Conservation (phyloP, 2,888 invertebrate genomes). For the Junonia oenone region DNA sequence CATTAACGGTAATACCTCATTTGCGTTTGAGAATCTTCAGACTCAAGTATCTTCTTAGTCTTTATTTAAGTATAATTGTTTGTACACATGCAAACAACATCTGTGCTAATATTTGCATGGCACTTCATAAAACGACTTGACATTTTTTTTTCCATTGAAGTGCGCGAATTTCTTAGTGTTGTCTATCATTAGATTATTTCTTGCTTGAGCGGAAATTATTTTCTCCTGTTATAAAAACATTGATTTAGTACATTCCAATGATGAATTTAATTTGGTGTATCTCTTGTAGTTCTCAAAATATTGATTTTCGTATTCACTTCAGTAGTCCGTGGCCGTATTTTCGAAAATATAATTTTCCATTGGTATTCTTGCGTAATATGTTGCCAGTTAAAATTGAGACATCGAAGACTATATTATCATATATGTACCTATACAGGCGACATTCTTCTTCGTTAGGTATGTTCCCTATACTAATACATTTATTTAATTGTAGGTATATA, state of each 20-base stretch:
- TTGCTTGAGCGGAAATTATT: conserved; percentile 1
- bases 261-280: too few relatives aligned
- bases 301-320: too few relatives aligned
- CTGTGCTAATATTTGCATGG: conserved; percentile 35
- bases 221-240: neutral
- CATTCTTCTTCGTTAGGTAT: too few relatives aligned
- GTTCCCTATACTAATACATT: too few relatives aligned
- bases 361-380: too few relatives aligned
- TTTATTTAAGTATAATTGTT: conserved; percentile 48
- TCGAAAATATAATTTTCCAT: too few relatives aligned
- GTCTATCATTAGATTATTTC: neutral
- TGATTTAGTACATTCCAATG: neutral
- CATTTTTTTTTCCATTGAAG: conserved; percentile 14
- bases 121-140: conserved; percentile 31
- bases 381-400: too few relatives aligned
- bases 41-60: conserved; percentile 29
- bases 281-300: too few relatives aligned
- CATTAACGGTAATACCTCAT: conserved; percentile 33
- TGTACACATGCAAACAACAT: conserved; percentile 50
- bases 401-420: too few relatives aligned
- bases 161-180: conserved; percentile 5
- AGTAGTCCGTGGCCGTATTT: too few relatives aligned
- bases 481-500: too few relatives aligned
- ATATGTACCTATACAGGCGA: too few relatives aligned
- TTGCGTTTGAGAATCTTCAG: conserved; percentile 25